Evolutionary conservation across 2,797 vertebrate genomes (phyloP), one percentile per base, ranked within the genome.

Genomic region (Trachops cirrhosus): DNA sequence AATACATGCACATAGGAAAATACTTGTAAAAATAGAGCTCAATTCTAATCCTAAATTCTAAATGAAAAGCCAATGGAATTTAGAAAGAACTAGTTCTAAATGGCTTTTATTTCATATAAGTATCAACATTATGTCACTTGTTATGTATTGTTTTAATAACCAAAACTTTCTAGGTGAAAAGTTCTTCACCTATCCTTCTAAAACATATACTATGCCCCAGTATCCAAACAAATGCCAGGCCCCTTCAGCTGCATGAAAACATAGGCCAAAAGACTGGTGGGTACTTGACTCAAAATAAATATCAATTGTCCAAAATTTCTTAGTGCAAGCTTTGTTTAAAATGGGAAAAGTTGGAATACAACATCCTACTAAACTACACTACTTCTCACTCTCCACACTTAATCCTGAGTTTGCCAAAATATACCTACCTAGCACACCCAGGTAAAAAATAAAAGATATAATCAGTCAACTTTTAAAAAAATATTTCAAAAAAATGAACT

Each of bases 251-350:
- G 1, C 22, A 59, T 10, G 2, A n/a, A 18, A 83, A 50, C 5
- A 70, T 11, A 19, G 64, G 71, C 24, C 86, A 89, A 78, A 57
- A 6, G 22, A 77, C 34, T 73, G 48, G 71, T 37, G n/a, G 14
- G 2, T 34, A 89, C 50, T 6, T 85, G 16, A 90, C 10, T 34
- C 24, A 75, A 71, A 73, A 70, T 24, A 64, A 78, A 34, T 4
- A 57, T 80, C 26, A 59, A n/a, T 39, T 83, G n/a, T 67, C 12
- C 70, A 71, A 78, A 57, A 71, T 39, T 67, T 75, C 59, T 50
- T 74, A 84, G 39, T 87, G 29, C 19, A 93, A 95, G 54, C 19
- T 64, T 86, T 91, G 9, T 44, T 80, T 89, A 54, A 87, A 94
- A 39, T 21, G 2, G 24, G 79, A 68, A 91, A 73, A 84, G 21